Conservation (phyloP, 2,113 vertebrate genomes). For the Charadrius vociferus region DNA sequence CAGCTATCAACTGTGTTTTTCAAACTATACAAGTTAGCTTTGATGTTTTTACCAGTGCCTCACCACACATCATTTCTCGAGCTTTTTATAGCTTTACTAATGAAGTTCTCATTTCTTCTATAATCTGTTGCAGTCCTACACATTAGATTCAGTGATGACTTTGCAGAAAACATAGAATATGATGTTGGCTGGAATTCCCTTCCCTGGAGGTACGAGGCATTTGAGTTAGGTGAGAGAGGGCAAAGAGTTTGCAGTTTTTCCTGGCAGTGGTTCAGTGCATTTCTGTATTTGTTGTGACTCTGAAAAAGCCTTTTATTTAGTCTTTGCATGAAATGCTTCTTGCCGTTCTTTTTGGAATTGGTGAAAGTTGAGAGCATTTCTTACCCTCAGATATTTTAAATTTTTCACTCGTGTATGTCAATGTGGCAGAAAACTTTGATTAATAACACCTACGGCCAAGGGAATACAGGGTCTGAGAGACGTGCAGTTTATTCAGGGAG, state of each 20-base stretch:
- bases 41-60: neutral
- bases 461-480: neutral
- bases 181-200: conserved; percentile 37
- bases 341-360: neutral
- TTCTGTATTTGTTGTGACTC: conserved; percentile 32
- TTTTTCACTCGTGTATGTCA: conserved; percentile 10
- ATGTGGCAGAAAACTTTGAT: neutral
- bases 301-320: conserved; percentile 14
- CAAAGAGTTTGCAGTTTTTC: conserved; percentile 31
- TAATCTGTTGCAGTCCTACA: conserved; percentile 22
- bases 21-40: neutral
- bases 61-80: neutral
- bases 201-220: neutral
- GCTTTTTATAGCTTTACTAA: conserved; percentile 30
- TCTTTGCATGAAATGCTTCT: neutral
- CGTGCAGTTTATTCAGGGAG: neutral
- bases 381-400: neutral
- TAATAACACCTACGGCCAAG: neutral
- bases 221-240: conserved; percentile 47
- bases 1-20: neutral
- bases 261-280: conserved; percentile 35
- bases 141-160: conserved; percentile 32
- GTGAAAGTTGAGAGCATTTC: neutral
- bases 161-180: conserved; percentile 20
- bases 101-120: neutral